phyloP scores from a whole-genome alignment of 1,140 invertebrate genomes.

The Coptotermes formosanus region DNA sequence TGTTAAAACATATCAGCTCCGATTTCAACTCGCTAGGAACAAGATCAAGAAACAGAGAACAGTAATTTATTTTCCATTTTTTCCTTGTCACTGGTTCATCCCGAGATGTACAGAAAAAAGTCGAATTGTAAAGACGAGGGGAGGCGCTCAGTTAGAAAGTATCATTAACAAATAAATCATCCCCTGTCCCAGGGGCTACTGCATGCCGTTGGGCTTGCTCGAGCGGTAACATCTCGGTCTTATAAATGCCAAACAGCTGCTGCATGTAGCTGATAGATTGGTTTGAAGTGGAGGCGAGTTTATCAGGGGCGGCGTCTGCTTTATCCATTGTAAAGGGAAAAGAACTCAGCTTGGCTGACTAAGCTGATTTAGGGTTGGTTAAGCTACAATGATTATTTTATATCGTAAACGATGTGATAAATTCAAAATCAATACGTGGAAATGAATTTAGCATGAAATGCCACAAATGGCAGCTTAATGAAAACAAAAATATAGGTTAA shows the following conservation, averaged over 20 bases:
- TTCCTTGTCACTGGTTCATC: background rate
- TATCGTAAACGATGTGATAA: too few relatives aligned
- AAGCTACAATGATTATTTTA: too few relatives aligned
- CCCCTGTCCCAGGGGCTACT: background rate
- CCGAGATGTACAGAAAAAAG: background rate
- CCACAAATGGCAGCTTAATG: too few relatives aligned
- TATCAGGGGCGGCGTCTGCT: background rate
- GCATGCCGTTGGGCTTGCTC: background rate
- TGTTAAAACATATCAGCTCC: too few relatives aligned
- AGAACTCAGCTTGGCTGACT: too few relatives aligned
- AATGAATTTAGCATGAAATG: too few relatives aligned
- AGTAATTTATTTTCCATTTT: slow-evolving; percentile 8
- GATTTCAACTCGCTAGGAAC: too few relatives aligned
- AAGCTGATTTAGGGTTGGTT: too few relatives aligned
- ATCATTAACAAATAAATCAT: slow-evolving; percentile 18
- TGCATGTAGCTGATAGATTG: slow-evolving; percentile 8
- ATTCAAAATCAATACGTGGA: too few relatives aligned
- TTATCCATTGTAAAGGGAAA: too few relatives aligned
- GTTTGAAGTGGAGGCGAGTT: background rate
- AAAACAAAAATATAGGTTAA: too few relatives aligned
- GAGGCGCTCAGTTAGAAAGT: background rate
- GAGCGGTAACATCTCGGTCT: background rate
- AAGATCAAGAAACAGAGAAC: background rate
- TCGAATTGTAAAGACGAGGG: background rate
- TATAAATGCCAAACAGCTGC: slow-evolving; percentile 7